Evolutionary conservation across 2,797 vertebrate genomes (phyloP), one percentile per base, ranked within the genome.

Genomic region (Otolemur crassicaudatus): DNA sequence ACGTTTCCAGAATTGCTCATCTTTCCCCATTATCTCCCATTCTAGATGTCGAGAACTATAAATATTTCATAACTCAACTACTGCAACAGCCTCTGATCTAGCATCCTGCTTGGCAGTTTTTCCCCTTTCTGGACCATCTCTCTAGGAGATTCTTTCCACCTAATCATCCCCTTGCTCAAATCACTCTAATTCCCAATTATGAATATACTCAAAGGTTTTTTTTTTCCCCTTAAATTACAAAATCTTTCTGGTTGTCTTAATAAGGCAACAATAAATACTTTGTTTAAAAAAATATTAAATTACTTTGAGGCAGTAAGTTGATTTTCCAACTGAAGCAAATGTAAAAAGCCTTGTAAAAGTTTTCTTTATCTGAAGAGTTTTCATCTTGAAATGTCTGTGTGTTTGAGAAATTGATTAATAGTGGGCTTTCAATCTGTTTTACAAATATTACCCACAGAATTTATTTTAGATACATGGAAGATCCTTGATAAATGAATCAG

Each of bases 211-310:
- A 31, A 83, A n/a, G 5, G 4, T 60, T 81, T 95, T 87, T 85
- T 70, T 53, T 53, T 53, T 5, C 3, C 40, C 5, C 20, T 89
- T 84, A 82, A 82, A 40, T 56, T 58, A 49, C 3, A 93, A 83
- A 46, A 88, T 7, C 67, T 90, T 75, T 95, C 2, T 77, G n/a
- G 19, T 7, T 77, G 53, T 92, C 85, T 94, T 53, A 95, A 79
- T 65, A 43, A 82, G 40, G 29, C 12, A 85, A 60, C 81, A 49
- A 65, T 43, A 90, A 72, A 81, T 60, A 75, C 69, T 92, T 91
- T 91, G 20, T 91, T 85, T 43, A 27, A 69, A 73, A 89, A 12
- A 87, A 22, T 95, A 94, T 89, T 69, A 75, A 94, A 77, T 84
- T 92, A 87, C 31, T 94, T 77, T 87, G 53, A 94, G 58, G 34